These are phyloP conservation scores for Zaprionus capensis DNA, from an alignment of 1,140 invertebrate genomes.

Conservation along the genomic window DNA sequence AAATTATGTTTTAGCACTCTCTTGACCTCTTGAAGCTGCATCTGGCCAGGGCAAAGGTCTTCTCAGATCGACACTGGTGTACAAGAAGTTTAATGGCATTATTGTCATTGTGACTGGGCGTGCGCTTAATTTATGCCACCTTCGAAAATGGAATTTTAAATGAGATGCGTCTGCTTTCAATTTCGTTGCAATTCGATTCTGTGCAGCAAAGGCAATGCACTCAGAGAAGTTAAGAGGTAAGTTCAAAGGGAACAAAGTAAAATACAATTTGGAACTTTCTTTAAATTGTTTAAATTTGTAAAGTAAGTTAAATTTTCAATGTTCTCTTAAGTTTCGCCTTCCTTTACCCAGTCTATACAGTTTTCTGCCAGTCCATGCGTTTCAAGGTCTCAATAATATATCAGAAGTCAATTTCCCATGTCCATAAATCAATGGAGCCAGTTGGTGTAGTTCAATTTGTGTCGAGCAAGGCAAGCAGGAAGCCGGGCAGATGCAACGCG, in stretches of 20 bases:
- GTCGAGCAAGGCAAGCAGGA: slow-evolving; percentile 10
- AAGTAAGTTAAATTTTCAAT: background rate
- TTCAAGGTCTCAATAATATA: slow-evolving; percentile 73
- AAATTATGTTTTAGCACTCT: background rate
- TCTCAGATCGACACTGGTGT: slow-evolving; percentile 1
- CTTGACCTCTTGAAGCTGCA: background rate
- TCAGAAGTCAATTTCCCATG: slow-evolving; percentile 77
- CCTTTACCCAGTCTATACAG: background rate
- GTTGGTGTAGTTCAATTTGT: slow-evolving; percentile 59
- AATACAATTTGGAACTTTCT: background rate
- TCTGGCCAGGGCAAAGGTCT: background rate
- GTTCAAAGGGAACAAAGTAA: background rate
- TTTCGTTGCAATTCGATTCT: slow-evolving; percentile 21
- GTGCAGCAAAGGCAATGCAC: slow-evolving; percentile 1
- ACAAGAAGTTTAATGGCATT: slow-evolving; percentile 41
- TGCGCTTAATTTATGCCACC: slow-evolving; percentile 47
- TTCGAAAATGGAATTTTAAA: slow-evolving; percentile 46
- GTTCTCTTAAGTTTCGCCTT: background rate
- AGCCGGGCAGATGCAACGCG: slow-evolving; percentile 11
- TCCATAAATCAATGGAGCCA: slow-evolving; percentile 64
- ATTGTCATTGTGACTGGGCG: slow-evolving; percentile 34
- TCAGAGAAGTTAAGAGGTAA: background rate
- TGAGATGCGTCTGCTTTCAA: slow-evolving; percentile 41
- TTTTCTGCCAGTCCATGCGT: slow-evolving; percentile 24
- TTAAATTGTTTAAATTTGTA: background rate